Conservation (phyloP, 2,113 vertebrate species). For the Cynoglossus semilaevis region DNA sequence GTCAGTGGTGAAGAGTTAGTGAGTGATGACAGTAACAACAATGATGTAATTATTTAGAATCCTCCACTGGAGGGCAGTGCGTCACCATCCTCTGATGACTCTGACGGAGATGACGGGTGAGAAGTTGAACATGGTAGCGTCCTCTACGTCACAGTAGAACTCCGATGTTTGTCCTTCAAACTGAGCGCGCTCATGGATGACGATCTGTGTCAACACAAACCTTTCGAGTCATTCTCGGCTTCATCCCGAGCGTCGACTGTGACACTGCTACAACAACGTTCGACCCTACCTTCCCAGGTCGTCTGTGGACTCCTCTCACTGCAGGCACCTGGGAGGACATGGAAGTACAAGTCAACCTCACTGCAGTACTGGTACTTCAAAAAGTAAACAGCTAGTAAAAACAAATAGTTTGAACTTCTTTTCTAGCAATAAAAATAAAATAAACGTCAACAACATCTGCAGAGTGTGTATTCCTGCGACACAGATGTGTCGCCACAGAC, state of each 20-base stretch:
- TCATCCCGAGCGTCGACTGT: background rate
- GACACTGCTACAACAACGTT: background rate
- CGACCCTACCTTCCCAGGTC: constrained; percentile 87
- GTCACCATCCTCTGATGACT: constrained; percentile 93
- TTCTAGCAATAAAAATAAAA: background rate
- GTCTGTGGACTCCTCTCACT: constrained; percentile 79
- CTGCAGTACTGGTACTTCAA: too few species aligned
- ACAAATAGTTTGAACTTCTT: too few species aligned
- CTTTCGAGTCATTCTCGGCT: too few species aligned
- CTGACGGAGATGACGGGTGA: constrained; percentile 83
- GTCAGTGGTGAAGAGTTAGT: background rate
- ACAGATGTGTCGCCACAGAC: too few species aligned
- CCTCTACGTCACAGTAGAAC: constrained; percentile 79
- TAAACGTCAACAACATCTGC: too few species aligned
- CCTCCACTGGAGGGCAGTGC: too few species aligned
- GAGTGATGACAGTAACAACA: too few species aligned
- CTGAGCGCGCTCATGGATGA: constrained; percentile 79
- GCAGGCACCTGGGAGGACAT: constrained; percentile 49
- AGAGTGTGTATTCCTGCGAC: too few species aligned
- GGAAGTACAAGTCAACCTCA: background rate
- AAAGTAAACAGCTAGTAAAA: background rate
- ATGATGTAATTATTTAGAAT: too few species aligned
- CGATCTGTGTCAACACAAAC: constrained; percentile 71
- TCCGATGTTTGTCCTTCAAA: constrained; percentile 77
- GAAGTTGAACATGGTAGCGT: constrained; percentile 83